phyloP scores from a whole-genome alignment of 2,888 invertebrate species.

The Margaritifera margaritifera region DNA sequence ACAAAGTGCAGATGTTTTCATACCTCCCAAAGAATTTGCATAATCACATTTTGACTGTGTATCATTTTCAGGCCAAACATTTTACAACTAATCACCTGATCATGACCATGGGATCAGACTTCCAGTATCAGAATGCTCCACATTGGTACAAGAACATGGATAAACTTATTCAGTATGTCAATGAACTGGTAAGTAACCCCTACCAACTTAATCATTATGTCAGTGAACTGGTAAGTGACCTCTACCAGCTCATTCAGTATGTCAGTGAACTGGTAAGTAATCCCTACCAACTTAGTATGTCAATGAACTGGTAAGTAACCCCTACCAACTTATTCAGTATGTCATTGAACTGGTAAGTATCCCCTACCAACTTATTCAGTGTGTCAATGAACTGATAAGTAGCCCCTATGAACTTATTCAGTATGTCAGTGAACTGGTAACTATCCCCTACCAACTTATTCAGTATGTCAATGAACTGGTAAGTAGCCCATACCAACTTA shows the following conservation, averaged over 20 bases:
- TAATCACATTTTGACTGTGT: too few species aligned
- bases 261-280: slow-evolving; percentile 9
- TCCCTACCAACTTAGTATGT: background rate
- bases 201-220: background rate
- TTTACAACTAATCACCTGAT: slow-evolving; percentile 80
- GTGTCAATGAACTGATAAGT: slow-evolving; percentile 18
- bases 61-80: slow-evolving; percentile 74
- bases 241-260: background rate
- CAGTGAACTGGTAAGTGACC: slow-evolving; percentile 18
- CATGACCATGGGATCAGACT: slow-evolving; percentile 94
- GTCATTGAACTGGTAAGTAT: slow-evolving; percentile 74
- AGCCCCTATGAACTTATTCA: background rate
- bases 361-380: background rate
- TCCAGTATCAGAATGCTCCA: slow-evolving; percentile 87
- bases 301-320: slow-evolving; percentile 20
- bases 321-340: slow-evolving; percentile 82
- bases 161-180: slow-evolving; percentile 86
- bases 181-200: slow-evolving; percentile 69
- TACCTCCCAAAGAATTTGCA: too few species aligned
- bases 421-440: slow-evolving; percentile 12
- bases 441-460: background rate
- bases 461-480: background rate
- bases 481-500: too few species aligned
- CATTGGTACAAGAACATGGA: slow-evolving; percentile 89
- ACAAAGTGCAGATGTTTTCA: too few species aligned